A percentile compares a stretch with the other conserved stretches of the same genome.
Conservation (phyloP, 2,797 vertebrate species). For the Parambassis ranga region DNA sequence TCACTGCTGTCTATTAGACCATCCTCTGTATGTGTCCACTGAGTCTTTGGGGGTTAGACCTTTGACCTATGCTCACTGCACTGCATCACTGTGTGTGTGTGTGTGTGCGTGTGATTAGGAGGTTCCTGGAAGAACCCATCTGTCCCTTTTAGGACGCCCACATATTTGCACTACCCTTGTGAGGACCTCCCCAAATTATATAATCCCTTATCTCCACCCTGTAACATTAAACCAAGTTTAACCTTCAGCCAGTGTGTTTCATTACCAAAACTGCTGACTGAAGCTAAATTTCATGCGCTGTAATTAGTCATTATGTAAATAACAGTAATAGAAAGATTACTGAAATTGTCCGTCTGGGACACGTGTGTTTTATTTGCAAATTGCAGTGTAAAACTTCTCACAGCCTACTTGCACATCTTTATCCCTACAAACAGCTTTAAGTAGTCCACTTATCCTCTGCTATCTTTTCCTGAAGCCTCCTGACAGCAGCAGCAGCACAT, state of each 20-base stretch:
- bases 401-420: slow-evolving; percentile 4
- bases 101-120: slow-evolving; percentile 2
- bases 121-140: slow-evolving; percentile 34
- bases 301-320: too few relatives aligned
- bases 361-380: background rate
- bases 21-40: slow-evolving; percentile 30
- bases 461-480: slow-evolving; percentile 37
- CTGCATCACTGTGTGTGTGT: slow-evolving; percentile 15
- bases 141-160: slow-evolving; percentile 27
- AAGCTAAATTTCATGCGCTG: too few relatives aligned
- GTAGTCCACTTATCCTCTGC: slow-evolving; percentile 34
- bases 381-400: background rate
- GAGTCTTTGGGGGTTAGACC: slow-evolving; percentile 24
- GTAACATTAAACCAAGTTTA: background rate
- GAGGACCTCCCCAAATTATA: background rate
- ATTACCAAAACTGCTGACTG: too few relatives aligned
- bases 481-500: slow-evolving; percentile 36
- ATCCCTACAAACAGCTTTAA: slow-evolving; percentile 61
- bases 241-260: background rate
- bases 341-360: background rate
- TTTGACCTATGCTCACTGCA: slow-evolving; percentile 36
- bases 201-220: background rate
- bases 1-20: background rate
- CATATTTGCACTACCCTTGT: background rate
- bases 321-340: background rate